Conservation (phyloP, 1,140 invertebrate species). For the Drosophila ananassae region DNA sequence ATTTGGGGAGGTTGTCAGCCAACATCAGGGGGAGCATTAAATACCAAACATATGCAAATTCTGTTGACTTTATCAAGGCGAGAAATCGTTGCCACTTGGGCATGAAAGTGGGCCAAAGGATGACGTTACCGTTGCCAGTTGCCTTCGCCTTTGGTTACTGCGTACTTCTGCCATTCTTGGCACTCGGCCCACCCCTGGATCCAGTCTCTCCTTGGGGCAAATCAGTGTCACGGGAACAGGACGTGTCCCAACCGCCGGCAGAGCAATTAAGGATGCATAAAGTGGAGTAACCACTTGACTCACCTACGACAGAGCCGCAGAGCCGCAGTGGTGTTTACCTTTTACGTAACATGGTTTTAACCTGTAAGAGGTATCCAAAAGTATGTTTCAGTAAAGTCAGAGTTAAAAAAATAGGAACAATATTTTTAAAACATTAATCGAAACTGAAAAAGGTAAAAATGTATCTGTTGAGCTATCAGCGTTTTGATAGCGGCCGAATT, state of each 20-base stretch:
- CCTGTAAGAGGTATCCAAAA: conserved; percentile 21
- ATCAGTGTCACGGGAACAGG: conserved; percentile 81
- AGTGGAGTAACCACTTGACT: conserved; percentile 76
- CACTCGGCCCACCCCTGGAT: too few relatives aligned
- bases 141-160: conserved; percentile 27
- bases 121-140: conserved; percentile 15
- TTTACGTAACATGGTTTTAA: conserved; percentile 41
- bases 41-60: conserved; percentile 49
- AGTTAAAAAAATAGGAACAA: background rate
- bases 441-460: background rate
- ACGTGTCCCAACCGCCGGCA: conserved; percentile 46
- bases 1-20: conserved; percentile 7
- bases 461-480: too few relatives aligned
- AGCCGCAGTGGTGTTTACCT: conserved; percentile 38
- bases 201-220: conserved; percentile 22
- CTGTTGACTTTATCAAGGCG: conserved; percentile 61
- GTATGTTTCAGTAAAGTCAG: too few relatives aligned
- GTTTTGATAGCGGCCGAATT: too few relatives aligned
- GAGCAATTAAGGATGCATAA: conserved; percentile 81
- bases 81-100: conserved; percentile 58
- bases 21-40: conserved; percentile 20
- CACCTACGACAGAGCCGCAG: conserved; percentile 28
- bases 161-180: background rate
- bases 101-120: conserved; percentile 49
- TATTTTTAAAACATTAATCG: background rate